Percentiles rank a stretch among this genome's conserved stretches.
These are phyloP conservation scores for Promerops cafer DNA, from an alignment of 2,113 vertebrate genomes.

Conservation along the genomic window DNA sequence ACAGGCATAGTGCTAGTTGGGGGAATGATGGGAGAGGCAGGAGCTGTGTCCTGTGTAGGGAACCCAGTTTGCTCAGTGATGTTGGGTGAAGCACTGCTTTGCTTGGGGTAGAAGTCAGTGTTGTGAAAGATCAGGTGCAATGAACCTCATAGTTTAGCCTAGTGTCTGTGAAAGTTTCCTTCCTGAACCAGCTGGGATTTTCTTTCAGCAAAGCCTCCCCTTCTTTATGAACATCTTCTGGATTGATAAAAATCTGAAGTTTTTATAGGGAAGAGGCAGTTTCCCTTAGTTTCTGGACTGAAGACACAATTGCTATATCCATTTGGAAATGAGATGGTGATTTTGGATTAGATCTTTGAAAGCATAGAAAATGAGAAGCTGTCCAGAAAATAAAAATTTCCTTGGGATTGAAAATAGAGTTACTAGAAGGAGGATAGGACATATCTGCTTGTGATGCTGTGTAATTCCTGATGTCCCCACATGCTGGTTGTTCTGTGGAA, in stretches of 20 bases:
- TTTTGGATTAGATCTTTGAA: background rate
- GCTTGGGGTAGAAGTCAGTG: background rate
- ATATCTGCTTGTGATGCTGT: background rate
- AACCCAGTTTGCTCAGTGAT: accelerated
- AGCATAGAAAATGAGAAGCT: background rate
- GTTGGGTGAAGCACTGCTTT: background rate
- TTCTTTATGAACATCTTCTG: background rate
- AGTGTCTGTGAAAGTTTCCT: background rate
- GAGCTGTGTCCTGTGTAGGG: background rate
- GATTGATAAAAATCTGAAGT: background rate
- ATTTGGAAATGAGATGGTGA: background rate
- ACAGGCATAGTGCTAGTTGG: accelerated
- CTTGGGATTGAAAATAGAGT: background rate
- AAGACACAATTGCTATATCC: background rate
- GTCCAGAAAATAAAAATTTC: background rate
- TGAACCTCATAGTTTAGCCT: background rate
- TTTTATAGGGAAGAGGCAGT: background rate
- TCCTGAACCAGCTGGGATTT: accelerated
- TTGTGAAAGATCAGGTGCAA: background rate
- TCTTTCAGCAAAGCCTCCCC: background rate
- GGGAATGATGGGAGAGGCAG: background rate
- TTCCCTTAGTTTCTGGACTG: background rate
- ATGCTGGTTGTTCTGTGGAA: background rate
- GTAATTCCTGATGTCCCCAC: background rate
- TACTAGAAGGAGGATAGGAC: background rate